Evolutionary conservation across 2,113 vertebrate genomes (phyloP).

Genomic region (Hippocampus zosterae): DNA sequence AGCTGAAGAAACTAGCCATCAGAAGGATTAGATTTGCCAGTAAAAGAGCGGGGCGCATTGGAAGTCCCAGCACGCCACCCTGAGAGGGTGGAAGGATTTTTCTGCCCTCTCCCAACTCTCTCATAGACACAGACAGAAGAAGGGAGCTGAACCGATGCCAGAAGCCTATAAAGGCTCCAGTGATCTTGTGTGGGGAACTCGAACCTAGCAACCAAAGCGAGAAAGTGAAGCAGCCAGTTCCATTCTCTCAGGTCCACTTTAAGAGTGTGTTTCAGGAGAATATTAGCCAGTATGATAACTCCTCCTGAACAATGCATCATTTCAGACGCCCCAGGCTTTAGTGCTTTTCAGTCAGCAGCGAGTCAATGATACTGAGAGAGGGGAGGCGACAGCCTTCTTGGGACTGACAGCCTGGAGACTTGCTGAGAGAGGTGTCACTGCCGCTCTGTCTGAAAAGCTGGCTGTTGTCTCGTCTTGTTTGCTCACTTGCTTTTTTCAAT

Average conservation of each 20-base stretch:
- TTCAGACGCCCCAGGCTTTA: conserved; percentile 56
- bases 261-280: conserved; percentile 54
- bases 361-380: conserved; percentile 64
- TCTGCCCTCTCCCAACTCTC: conserved; percentile 35
- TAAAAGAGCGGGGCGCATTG: conserved; percentile 32
- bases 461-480: conserved; percentile 46
- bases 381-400: conserved; percentile 42
- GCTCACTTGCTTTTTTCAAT: conserved; percentile 40
- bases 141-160: conserved; percentile 51
- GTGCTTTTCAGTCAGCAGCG: conserved; percentile 54
- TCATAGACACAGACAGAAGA: conserved; percentile 34
- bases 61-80: conserved; percentile 65
- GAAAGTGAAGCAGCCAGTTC: conserved; percentile 64
- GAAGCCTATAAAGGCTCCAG: conserved; percentile 62
- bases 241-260: conserved; percentile 48
- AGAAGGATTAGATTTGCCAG: conserved; percentile 35
- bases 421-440: conserved; percentile 53
- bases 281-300: conserved; percentile 61
- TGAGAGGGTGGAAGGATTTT: conserved; percentile 53
- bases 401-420: conserved; percentile 47
- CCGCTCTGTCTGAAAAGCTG: conserved; percentile 47
- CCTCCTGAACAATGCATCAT: conserved; percentile 59
- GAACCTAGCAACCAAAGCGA: conserved; percentile 66
- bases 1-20: conserved; percentile 36
- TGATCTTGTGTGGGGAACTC: conserved; percentile 52